Base-by-base conservation (phyloP, 2,113 vertebrate genomes). In the Myrmecophaga tridactyla region DNA sequence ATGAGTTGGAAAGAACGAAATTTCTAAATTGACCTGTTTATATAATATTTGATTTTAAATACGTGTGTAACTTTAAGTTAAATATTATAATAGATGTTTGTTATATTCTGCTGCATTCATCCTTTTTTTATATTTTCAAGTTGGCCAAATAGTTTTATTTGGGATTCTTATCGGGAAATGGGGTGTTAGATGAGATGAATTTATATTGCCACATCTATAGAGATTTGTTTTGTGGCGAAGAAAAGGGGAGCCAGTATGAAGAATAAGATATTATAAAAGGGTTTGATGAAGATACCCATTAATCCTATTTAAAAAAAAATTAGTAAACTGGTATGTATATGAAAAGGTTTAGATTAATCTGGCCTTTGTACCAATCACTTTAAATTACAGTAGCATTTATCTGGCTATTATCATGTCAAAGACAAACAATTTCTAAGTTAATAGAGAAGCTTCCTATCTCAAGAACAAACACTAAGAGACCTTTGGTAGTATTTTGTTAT, bases 341-440 rank as follows among this genome's bases (percentile, higher is more conserved):
- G 46, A 78, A 92, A 83, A 25, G 2, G 31, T 73, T 94, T 48
- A 58, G 43, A 34, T 20, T 84, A 9, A 5, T 85, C 53, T 90
- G 73, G 90, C 70, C 77, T 96, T 95, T 88, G 67, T 1, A 63
- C 67, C 34, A 84, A 75, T 96, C 46, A 3, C 60, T 94, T 88
- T 93, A 70, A 60, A 69, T 53, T 82, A 36, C 25, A 58, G 41
- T 81, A 17, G 1, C 56, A 81, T 94, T 92, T 94, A 69, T 31
- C 43, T 96, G 90, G 29, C 51, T 94, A 96, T 82, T 81, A 29
- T 56, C 73, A 25, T 72, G 67, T 84, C 76, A 88, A 77, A 95
- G 62, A 21, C 84, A 90, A 96, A 96, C 7, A 82, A 48, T 95
- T 85, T 90, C 90, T 86, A 92, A 90, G 34, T 92, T 67, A 23